A percentile compares a stretch with the other conserved stretches of the same genome.
Conservation (phyloP, 2,797 vertebrate genomes). For the Varecia variegata region DNA sequence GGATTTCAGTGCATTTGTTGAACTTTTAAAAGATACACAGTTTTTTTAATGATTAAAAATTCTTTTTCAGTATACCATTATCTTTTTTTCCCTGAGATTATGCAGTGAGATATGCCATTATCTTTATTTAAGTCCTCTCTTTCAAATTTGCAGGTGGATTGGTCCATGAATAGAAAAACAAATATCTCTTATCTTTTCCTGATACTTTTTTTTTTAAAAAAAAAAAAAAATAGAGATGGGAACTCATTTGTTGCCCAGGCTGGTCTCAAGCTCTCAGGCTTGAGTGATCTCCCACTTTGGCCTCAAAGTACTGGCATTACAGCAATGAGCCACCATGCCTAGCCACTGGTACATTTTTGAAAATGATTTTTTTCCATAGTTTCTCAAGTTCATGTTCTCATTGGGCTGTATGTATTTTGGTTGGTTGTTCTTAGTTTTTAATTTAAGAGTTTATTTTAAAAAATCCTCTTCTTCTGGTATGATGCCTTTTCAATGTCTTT, state of each 20-base stretch:
- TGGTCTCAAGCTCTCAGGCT: not conserved
- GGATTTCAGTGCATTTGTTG: not conserved
- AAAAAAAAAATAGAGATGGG: not conserved
- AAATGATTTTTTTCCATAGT: not conserved
- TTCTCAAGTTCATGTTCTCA: constrained; percentile 11
- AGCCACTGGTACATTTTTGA: not conserved
- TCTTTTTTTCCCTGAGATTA: not conserved
- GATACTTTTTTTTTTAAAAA: not conserved
- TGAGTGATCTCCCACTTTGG: not conserved
- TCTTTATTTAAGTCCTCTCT: not conserved
- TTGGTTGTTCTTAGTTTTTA: not conserved
- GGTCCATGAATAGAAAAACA: not conserved
- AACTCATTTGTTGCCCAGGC: not conserved
- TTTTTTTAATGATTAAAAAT: not conserved
- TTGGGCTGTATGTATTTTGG: not conserved
- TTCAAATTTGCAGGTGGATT: constrained; percentile 10
- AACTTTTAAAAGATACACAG: not conserved
- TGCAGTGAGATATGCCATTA: not conserved
- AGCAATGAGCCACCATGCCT: not conserved
- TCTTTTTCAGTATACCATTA: not conserved
- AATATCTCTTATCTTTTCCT: not conserved
- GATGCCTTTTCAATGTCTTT: not conserved
- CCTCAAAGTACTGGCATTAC: not conserved
- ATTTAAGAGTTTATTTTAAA: not conserved
- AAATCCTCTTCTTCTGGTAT: not conserved